These are phyloP conservation scores for Cyphomyrus plagiostoma DNA, from an alignment of 2,113 vertebrate genomes.

Conservation along the genomic window DNA sequence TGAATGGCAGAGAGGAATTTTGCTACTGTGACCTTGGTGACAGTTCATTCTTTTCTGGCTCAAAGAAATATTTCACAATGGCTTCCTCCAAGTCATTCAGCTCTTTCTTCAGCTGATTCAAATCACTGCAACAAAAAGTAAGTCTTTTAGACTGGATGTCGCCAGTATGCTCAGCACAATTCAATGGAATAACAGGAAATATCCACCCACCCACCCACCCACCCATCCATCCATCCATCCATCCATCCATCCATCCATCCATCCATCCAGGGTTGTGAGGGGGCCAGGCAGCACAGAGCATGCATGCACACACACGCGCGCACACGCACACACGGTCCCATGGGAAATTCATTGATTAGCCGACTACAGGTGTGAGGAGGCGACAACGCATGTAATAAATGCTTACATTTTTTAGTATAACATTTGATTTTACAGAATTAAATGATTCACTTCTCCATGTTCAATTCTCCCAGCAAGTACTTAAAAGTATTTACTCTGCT, in stretches of 20 bases:
- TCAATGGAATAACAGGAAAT: neutral
- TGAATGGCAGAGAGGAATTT: neutral
- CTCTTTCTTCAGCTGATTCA: conserved; percentile 75
- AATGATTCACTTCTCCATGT: neutral
- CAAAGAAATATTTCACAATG: conserved; percentile 85
- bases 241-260: neutral
- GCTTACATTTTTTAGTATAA: neutral
- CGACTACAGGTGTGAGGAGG: neutral
- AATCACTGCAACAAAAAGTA: conserved; percentile 61
- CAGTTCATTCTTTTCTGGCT: conserved; percentile 84
- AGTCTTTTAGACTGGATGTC: neutral
- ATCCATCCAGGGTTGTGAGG: neutral
- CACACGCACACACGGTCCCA: neutral
- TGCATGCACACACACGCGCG: too few species aligned
- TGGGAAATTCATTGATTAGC: neutral
- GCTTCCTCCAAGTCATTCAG: conserved; percentile 74
- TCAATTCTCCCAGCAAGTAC: neutral
- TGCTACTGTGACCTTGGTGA: conserved; percentile 70
- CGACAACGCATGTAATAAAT: neutral
- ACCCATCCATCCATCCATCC: neutral
- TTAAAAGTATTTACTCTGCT: neutral
- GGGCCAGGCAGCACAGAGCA: neutral
- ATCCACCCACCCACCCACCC: neutral
- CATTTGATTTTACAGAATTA: neutral
- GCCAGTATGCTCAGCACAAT: neutral